Percentiles rank a stretch among this genome's conserved stretches.
These are phyloP conservation scores for Schizopygopsis malacanthus DNA, from an alignment of 2,797 vertebrate species.

Conservation along the genomic window DNA sequence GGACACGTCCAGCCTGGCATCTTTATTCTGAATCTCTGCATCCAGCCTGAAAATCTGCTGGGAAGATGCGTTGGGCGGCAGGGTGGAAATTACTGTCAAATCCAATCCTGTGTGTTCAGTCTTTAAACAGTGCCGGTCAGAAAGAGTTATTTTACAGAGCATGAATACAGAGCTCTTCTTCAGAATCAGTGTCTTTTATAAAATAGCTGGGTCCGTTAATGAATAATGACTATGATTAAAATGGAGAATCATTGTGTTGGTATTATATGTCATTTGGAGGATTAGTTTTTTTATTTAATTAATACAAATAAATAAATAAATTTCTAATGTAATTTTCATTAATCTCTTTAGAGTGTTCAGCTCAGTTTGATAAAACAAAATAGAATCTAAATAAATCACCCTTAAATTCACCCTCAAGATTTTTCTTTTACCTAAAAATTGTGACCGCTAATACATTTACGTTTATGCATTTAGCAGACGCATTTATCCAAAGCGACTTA, in stretches of 20 bases:
- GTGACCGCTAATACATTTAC: no score
- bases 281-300: no score
- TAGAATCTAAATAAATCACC: no score
- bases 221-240: not conserved
- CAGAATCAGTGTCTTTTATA: no score
- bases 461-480: no score
- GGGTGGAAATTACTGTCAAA: constrained; percentile 54
- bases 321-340: no score
- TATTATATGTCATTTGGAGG: not conserved
- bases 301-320: not conserved
- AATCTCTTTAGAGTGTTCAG: no score
- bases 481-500: no score
- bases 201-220: not conserved
- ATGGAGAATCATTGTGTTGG: not conserved
- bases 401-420: no score
- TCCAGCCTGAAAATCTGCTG: constrained; percentile 67
- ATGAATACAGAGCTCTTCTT: not conserved
- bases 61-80: constrained; percentile 52
- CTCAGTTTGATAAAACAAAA: no score
- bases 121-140: constrained; percentile 13
- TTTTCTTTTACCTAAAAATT: no score
- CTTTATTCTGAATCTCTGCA: constrained; percentile 66
- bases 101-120: constrained; percentile 28
- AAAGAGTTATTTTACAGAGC: not conserved
- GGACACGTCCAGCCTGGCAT: constrained; percentile 71